These are phyloP conservation scores for Zaprionus tsacasi DNA, from an alignment of 1,140 invertebrate genomes.

Conservation along the genomic window DNA sequence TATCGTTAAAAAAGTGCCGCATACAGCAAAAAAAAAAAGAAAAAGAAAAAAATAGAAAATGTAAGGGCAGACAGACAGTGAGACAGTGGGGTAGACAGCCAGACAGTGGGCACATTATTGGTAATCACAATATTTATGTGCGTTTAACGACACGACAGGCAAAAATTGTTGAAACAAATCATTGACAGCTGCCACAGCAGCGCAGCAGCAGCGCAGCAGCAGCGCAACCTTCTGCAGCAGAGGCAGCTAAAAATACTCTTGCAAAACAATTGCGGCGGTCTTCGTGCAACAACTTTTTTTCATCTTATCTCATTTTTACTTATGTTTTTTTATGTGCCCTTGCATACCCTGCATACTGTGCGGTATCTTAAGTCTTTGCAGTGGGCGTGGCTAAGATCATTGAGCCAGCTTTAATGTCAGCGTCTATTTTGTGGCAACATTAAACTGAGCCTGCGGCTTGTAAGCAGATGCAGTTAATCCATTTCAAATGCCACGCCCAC, in stretches of 20 bases:
- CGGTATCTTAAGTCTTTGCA: not conserved
- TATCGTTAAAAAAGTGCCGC: constrained; percentile 59
- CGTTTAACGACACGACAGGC: constrained; percentile 72
- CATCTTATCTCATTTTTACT: constrained; percentile 26
- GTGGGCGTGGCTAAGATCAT: not conserved
- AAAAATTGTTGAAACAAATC: constrained; percentile 77
- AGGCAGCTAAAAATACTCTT: not conserved
- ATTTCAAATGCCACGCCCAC: not conserved
- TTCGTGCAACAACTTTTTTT: constrained; percentile 28
- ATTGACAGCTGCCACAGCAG: constrained; percentile 70
- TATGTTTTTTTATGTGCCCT: constrained; percentile 6
- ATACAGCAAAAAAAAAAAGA: constrained; percentile 29
- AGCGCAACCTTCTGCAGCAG: constrained; percentile 12
- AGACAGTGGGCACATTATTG: constrained; percentile 70
- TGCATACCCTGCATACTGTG: not conserved
- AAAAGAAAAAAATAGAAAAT: not conserved
- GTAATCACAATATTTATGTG: constrained; percentile 80
- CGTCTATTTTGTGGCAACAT: not conserved
- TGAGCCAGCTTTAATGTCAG: not conserved
- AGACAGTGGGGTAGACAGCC: constrained; percentile 28
- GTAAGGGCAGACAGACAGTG: not conserved
- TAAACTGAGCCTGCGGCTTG: not conserved
- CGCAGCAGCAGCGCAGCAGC: constrained; percentile 13
- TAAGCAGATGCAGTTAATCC: not conserved
- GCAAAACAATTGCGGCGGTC: constrained; percentile 58